These are phyloP conservation scores for Synanthedon vespiformis DNA, from an alignment of 2,888 invertebrate species.

Conservation along the genomic window DNA sequence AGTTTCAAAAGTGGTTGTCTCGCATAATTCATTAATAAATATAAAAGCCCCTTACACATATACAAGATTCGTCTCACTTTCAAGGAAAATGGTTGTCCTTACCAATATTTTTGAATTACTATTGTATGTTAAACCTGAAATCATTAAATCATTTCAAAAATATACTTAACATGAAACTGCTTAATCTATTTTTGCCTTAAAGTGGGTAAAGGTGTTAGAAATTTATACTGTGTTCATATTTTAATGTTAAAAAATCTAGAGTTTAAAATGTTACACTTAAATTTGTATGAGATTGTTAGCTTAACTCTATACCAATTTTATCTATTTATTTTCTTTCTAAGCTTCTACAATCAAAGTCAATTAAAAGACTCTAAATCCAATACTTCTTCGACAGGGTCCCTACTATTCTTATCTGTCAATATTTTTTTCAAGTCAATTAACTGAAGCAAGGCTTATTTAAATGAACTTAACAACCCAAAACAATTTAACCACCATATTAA, in stretches of 20 bases:
- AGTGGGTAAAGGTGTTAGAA: conserved; percentile 9
- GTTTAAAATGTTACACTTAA: conserved; percentile 10
- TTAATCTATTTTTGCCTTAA: background rate
- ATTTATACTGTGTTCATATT: conserved; percentile 24
- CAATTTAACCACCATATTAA: too few species aligned
- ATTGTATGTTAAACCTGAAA: background rate
- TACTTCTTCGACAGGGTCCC: conserved; percentile 32
- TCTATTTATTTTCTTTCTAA: conserved; percentile 30
- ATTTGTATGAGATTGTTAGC: conserved; percentile 4
- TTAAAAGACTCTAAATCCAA: conserved; percentile 22
- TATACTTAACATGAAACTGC: background rate
- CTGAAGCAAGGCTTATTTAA: too few species aligned
- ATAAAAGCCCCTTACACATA: too few species aligned
- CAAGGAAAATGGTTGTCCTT: conserved; percentile 49
- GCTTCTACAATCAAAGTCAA: conserved; percentile 41
- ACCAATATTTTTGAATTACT: conserved; percentile 13
- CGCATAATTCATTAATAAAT: too few species aligned
- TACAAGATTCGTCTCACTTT: conserved; percentile 38
- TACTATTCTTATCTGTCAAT: background rate
- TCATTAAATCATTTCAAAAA: background rate
- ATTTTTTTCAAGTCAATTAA: background rate
- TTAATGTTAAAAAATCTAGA: conserved; percentile 12
- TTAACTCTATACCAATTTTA: conserved; percentile 7
- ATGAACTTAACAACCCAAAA: too few species aligned
- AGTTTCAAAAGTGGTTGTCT: too few species aligned